Evolutionary conservation across 2,888 invertebrate genomes (phyloP).

Genomic region (Miltochrista miniata): DNA sequence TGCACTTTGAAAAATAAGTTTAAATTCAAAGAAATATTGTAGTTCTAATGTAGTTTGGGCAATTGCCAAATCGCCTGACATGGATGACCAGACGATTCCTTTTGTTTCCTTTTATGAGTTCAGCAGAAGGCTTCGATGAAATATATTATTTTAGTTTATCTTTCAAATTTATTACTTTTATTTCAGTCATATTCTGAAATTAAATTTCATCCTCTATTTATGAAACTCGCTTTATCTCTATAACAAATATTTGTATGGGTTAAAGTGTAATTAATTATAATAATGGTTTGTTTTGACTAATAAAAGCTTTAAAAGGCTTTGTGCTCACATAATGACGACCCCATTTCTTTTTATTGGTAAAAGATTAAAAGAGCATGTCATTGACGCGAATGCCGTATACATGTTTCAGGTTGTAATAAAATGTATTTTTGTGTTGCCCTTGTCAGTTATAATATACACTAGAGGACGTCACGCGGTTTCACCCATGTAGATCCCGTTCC

Average conservation of each 20-base stretch:
- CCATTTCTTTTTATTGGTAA: not conserved
- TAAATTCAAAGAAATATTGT: constrained; percentile 64
- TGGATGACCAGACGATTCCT: constrained; percentile 31
- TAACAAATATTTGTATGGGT: too few relatives aligned
- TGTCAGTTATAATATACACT: too few relatives aligned
- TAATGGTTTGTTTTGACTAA: too few relatives aligned
- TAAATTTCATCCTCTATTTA: not conserved
- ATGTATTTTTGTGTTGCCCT: not conserved
- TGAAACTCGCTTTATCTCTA: too few relatives aligned
- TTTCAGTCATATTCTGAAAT: not conserved
- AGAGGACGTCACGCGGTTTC: too few relatives aligned
- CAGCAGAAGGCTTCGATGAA: not conserved
- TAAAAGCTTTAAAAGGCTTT: too few relatives aligned
- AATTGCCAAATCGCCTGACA: constrained; percentile 55
- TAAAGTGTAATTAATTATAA: too few relatives aligned
- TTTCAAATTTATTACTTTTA: not conserved
- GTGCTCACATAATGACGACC: not conserved
- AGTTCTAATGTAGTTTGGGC: constrained; percentile 65
- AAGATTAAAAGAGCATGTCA: not conserved
- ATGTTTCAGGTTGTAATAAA: not conserved
- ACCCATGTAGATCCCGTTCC: too few relatives aligned
- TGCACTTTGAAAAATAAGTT: constrained; percentile 39
- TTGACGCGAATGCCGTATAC: not conserved
- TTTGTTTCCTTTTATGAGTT: constrained; percentile 32
- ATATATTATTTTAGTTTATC: not conserved